Conservation (phyloP, 2,113 vertebrate genomes). For the Myotis davidii region DNA sequence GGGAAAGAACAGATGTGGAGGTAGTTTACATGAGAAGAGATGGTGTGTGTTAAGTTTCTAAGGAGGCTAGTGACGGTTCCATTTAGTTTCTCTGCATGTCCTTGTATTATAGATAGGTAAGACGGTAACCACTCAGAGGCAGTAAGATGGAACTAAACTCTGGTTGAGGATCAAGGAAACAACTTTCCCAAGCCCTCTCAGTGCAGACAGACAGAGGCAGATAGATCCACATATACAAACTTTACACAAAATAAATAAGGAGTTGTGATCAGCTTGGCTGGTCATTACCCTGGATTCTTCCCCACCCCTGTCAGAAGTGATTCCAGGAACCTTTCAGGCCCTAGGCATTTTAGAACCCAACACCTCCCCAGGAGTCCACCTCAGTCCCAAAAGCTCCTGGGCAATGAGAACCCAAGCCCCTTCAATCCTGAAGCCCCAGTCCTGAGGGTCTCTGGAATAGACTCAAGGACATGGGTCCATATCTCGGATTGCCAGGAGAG, state of each 20-base stretch:
- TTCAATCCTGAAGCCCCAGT: background rate
- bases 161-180: background rate
- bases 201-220: constrained; percentile 74
- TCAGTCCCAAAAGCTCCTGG: background rate
- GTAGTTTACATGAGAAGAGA: background rate
- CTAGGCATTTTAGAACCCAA: background rate
- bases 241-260: constrained; percentile 93
- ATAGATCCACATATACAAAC: constrained; percentile 90
- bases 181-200: background rate
- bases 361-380: background rate
- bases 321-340: background rate
- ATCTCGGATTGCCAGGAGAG: background rate
- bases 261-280: background rate
- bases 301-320: background rate
- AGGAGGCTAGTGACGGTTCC: background rate
- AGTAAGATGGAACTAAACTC: background rate
- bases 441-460: background rate
- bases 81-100: background rate
- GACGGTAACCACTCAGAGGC: background rate
- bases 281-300: background rate
- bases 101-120: background rate
- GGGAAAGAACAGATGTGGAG: background rate
- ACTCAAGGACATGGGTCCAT: background rate
- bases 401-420: background rate
- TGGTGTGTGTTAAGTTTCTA: too few relatives aligned